A percentile compares a stretch with the other conserved stretches of the same genome.
Conservation (phyloP, 2,113 vertebrate species). For the Tupaia tana region DNA sequence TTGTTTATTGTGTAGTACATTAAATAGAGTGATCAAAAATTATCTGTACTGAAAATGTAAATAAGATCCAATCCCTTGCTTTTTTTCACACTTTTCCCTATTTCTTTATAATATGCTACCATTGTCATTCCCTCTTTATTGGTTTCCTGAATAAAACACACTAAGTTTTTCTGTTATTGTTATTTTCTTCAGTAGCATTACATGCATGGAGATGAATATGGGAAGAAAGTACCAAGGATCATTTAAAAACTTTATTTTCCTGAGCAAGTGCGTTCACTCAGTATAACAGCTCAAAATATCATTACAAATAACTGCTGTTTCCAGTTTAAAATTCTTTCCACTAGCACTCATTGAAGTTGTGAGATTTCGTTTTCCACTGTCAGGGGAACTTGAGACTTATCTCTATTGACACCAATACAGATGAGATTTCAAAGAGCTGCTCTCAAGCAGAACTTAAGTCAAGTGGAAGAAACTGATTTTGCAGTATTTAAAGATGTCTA, state of each 20-base stretch:
- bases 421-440: constrained; percentile 16
- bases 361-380: background rate
- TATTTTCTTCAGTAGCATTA: background rate
- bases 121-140: background rate
- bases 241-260: background rate
- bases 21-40: background rate
- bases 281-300: background rate
- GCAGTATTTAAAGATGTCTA: background rate
- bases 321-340: background rate
- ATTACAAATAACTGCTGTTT: background rate
- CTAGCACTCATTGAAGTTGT: background rate
- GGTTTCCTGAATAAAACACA: background rate
- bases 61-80: background rate
- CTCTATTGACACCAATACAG: background rate
- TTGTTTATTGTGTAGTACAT: background rate
- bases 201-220: background rate
- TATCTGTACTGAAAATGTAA: background rate
- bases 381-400: constrained; percentile 1
- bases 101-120: background rate
- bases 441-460: background rate
- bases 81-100: background rate
- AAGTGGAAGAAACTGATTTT: background rate
- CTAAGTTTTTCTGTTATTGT: background rate
- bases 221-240: background rate
- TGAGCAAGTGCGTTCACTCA: background rate